Evolutionary conservation across 1,140 invertebrate species (phyloP).

Genomic region (Cotesia chilonis): DNA sequence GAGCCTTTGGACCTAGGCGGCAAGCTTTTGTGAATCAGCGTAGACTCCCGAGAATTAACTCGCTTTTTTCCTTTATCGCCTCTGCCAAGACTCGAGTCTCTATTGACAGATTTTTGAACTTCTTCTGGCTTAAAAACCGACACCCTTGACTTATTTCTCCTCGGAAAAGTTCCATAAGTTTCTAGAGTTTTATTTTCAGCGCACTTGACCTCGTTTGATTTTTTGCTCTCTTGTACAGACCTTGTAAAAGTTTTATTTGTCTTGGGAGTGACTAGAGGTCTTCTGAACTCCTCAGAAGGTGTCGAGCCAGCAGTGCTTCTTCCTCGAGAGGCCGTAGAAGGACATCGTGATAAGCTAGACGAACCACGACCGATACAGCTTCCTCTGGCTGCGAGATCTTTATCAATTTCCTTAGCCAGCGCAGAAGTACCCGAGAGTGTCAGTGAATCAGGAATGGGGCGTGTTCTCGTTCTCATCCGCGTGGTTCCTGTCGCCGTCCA

Average conservation of each 20-base stretch:
- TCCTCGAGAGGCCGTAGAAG: conserved; percentile 53
- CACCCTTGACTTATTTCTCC: conserved; percentile 65
- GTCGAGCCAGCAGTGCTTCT: conserved; percentile 70
- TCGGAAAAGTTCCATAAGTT: conserved; percentile 79
- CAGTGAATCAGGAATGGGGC: conserved; percentile 65
- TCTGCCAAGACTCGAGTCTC: conserved; percentile 53
- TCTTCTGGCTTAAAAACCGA: conserved; percentile 48
- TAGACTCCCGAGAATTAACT: conserved; percentile 53
- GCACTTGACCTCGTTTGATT: conserved; percentile 49
- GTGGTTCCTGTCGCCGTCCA: conserved; percentile 11
- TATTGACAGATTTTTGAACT: conserved; percentile 53
- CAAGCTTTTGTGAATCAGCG: conserved; percentile 62
- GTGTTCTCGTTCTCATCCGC: conserved; percentile 54
- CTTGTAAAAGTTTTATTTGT: conserved; percentile 33
- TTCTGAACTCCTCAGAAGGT: conserved; percentile 74
- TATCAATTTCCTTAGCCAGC: conserved; percentile 59
- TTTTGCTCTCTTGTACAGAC: conserved; percentile 49
- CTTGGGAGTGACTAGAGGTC: conserved; percentile 63
- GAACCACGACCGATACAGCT: conserved; percentile 29
- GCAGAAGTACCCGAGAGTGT: conserved; percentile 62
- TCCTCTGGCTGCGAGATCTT: conserved; percentile 55
- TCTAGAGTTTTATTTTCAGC: conserved; percentile 70
- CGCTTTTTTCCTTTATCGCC: conserved; percentile 59
- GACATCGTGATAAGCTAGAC: conserved; percentile 20
- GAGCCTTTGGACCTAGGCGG: conserved; percentile 65